phyloP scores from a whole-genome alignment of 2,113 vertebrate genomes.

The Festucalex cinctus region DNA sequence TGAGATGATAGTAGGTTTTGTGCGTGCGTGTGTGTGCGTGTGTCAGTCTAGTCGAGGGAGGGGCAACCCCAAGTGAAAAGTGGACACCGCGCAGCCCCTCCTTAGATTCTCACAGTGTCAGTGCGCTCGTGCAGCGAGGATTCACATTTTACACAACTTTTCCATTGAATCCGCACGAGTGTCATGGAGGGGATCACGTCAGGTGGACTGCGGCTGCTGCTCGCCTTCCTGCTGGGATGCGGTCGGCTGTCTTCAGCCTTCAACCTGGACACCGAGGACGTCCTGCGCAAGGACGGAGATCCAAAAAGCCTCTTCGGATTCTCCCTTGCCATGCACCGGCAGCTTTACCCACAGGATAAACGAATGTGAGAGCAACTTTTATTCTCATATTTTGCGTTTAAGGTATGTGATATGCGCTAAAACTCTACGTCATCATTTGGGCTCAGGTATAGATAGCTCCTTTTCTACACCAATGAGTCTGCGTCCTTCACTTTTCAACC shows the following conservation, averaged over 20 bases:
- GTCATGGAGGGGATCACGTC: slow-evolving; percentile 20
- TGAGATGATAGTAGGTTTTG: slow-evolving; percentile 15
- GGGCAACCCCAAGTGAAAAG: slow-evolving; percentile 35
- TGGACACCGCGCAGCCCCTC: slow-evolving; percentile 18
- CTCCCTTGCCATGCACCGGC: slow-evolving; percentile 89
- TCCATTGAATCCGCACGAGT: not conserved
- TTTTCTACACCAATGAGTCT: not conserved
- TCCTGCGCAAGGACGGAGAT: slow-evolving; percentile 77
- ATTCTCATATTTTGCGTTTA: not conserved
- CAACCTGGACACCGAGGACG: slow-evolving; percentile 83
- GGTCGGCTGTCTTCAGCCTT: slow-evolving; percentile 72
- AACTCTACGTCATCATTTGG: not conserved
- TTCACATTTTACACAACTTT: slow-evolving; percentile 10
- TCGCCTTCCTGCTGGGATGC: slow-evolving; percentile 61
- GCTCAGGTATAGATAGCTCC: slow-evolving; percentile 35
- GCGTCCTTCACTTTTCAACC: not conserved
- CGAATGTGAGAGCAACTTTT: slow-evolving; percentile 78
- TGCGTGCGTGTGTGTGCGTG: slow-evolving; percentile 3
- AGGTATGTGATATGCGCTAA: too few relatives aligned
- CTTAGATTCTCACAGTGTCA: slow-evolving; percentile 9
- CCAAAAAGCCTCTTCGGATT: slow-evolving; percentile 87
- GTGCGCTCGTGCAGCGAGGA: slow-evolving; percentile 21
- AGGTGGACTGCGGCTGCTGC: slow-evolving; percentile 49
- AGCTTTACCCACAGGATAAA: slow-evolving; percentile 77
- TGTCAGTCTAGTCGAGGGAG: slow-evolving; percentile 34